These are phyloP conservation scores for Pithys albifrons DNA, from an alignment of 2,113 vertebrate species.

Conservation along the genomic window DNA sequence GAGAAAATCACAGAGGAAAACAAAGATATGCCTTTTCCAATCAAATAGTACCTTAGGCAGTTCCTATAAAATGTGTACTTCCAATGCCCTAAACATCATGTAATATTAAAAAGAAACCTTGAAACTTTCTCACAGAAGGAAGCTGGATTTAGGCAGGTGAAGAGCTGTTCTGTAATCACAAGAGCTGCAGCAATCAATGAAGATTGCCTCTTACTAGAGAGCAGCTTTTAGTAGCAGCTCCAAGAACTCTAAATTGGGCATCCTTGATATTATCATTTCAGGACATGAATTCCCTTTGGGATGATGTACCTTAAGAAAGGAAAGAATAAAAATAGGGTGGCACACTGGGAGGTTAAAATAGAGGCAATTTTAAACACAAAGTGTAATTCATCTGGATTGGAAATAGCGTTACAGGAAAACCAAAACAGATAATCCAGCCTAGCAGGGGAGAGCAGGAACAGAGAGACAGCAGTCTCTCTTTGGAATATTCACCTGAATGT, in stretches of 20 bases:
- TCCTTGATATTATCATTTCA: slow-evolving; percentile 19
- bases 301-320: background rate
- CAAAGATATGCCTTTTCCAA: slow-evolving; percentile 18
- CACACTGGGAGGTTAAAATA: background rate
- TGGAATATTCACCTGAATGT: background rate
- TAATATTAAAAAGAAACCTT: slow-evolving; percentile 40
- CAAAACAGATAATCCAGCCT: background rate
- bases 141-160: slow-evolving; percentile 28
- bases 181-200: slow-evolving; percentile 42
- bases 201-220: slow-evolving; percentile 39
- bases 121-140: slow-evolving; percentile 28
- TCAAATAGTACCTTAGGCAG: slow-evolving; percentile 14
- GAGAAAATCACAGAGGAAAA: slow-evolving; percentile 37
- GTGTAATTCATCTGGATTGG: background rate
- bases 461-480: background rate
- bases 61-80: slow-evolving; percentile 13
- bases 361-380: background rate
- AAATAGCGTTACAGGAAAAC: background rate
- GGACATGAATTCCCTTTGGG: background rate
- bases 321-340: background rate
- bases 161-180: slow-evolving; percentile 38
- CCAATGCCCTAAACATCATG: slow-evolving; percentile 16
- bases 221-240: background rate
- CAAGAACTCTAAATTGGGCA: slow-evolving; percentile 5
- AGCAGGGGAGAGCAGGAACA: background rate